A percentile compares a stretch with the other conserved stretches of the same genome.
Conservation (phyloP, 2,888 invertebrate species). For the Biston betularia region DNA sequence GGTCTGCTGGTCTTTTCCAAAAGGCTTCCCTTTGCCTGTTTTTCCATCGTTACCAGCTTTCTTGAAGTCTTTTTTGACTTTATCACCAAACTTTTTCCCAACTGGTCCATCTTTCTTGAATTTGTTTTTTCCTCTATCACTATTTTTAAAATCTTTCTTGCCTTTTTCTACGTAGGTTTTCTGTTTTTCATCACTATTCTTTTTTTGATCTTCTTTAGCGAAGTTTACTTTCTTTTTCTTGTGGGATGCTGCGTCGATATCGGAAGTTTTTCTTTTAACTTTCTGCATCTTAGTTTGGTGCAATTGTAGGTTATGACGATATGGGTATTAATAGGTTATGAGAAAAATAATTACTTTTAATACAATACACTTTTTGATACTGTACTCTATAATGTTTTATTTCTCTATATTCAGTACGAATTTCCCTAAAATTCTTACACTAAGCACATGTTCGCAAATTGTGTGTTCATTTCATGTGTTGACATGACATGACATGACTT, state of each 20-base stretch:
- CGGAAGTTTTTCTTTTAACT: slow-evolving; percentile 70
- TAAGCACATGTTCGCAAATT: too few species aligned
- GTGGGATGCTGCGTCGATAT: slow-evolving; percentile 50
- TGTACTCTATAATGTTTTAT: too few species aligned
- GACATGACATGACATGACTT: too few species aligned
- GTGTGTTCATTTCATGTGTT: too few species aligned
- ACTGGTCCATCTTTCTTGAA: slow-evolving; percentile 44
- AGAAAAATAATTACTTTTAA: not conserved
- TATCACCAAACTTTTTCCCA: slow-evolving; percentile 35
- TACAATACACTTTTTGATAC: too few species aligned
- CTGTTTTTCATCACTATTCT: slow-evolving; percentile 30
- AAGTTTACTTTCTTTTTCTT: slow-evolving; percentile 70
- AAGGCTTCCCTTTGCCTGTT: slow-evolving; percentile 37
- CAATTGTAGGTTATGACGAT: slow-evolving; percentile 5
- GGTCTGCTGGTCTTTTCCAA: slow-evolving; percentile 53
- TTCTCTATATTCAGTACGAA: too few species aligned
- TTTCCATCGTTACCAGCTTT: slow-evolving; percentile 38
- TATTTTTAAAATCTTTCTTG: slow-evolving; percentile 31
- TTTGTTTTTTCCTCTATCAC: slow-evolving; percentile 36
- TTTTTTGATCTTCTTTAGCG: slow-evolving; percentile 37
- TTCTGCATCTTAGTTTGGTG: slow-evolving; percentile 64
- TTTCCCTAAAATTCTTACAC: too few species aligned
- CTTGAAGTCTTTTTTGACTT: slow-evolving; percentile 41
- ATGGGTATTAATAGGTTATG: not conserved
- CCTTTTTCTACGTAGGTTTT: slow-evolving; percentile 38